Base-by-base conservation (phyloP, 2,888 invertebrate species). In the Apeira syringaria region DNA sequence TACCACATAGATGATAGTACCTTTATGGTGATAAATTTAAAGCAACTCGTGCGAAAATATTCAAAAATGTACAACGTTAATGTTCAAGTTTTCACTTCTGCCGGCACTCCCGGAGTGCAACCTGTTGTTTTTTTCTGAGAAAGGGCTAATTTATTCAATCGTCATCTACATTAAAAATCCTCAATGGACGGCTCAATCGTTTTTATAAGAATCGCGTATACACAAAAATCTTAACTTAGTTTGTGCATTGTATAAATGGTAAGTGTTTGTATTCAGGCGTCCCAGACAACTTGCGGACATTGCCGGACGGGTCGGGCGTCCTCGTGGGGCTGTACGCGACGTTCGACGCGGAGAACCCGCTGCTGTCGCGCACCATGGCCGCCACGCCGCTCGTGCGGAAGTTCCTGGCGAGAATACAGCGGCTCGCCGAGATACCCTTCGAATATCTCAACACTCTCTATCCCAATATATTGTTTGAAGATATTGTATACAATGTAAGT, bases 231-330 rank as follows among this genome's bases (percentile, higher is more conserved):
- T 5, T 3, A 15, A 15, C 5, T 5, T 15, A 3, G 2, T 15
- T 5, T 15, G 3, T 15, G 2, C 5, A 15, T 15, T 3, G 5
- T 15, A 15, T 15, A 3, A 15, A 5, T n/a, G n/a, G n/a, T n/a
- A n/a, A 24, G 5, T 24, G 9, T 9, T 9, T 3, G 9, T 24
- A 5, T 4, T 7, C 65, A 89, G 90, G 92, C 35, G 47, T 91
- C 6, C 94, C 95, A 0, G 96, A 96, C 79, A 96, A 95, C 59
- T 28, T 92, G 8, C 80, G 80, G 8, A 60, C 59, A 1, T 59
- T 88, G 12, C 91, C 92, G 10, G 93, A 94, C 49, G 90, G 91
- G 9, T 94, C 93, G 2, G 95, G 95, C 10, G 82, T 95, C 54
- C 89, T 95, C 55, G 92, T 94, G 1, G 90, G 92, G 1, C 68